Evolutionary conservation across 2,888 invertebrate species (phyloP).

Genomic region (Perdita meconis): DNA sequence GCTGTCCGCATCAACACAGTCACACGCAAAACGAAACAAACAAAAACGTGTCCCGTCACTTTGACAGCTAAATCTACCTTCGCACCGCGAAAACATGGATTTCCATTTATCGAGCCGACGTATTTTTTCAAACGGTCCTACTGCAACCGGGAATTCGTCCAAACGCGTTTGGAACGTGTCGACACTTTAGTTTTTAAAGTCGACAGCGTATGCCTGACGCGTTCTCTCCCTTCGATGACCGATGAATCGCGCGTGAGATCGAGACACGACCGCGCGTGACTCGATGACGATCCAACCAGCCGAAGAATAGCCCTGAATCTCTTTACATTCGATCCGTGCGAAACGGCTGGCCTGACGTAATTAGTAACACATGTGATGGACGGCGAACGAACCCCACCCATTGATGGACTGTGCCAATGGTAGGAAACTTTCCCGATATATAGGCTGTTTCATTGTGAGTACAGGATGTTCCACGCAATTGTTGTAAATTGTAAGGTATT

Average conservation of each 20-base stretch:
- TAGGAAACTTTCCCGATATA: slow-evolving; percentile 38
- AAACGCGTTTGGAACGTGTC: no score
- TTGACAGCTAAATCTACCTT: no score
- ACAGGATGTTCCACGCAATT: neutral
- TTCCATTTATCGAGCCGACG: no score
- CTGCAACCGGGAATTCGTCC: no score
- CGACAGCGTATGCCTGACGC: slow-evolving; percentile 26
- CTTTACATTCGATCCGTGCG: slow-evolving; percentile 54
- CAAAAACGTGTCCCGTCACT: no score
- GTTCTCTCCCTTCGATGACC: slow-evolving; percentile 14
- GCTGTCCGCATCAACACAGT: no score
- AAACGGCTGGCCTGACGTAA: slow-evolving; percentile 64
- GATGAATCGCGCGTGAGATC: slow-evolving; percentile 58
- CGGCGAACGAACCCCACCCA: slow-evolving; percentile 62
- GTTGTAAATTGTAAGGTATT: neutral
- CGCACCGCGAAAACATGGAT: no score
- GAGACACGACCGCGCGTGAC: slow-evolving; percentile 58
- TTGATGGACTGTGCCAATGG: slow-evolving; percentile 61
- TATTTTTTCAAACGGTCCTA: no score
- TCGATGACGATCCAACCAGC: slow-evolving; percentile 48
- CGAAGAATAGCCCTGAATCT: slow-evolving; percentile 40
- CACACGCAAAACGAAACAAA: no score
- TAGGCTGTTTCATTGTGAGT: neutral
- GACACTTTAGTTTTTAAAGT: neutral
- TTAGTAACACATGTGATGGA: slow-evolving; percentile 74